phyloP scores from a whole-genome alignment of 2,888 invertebrate genomes.

The Diplolepis rosae region DNA sequence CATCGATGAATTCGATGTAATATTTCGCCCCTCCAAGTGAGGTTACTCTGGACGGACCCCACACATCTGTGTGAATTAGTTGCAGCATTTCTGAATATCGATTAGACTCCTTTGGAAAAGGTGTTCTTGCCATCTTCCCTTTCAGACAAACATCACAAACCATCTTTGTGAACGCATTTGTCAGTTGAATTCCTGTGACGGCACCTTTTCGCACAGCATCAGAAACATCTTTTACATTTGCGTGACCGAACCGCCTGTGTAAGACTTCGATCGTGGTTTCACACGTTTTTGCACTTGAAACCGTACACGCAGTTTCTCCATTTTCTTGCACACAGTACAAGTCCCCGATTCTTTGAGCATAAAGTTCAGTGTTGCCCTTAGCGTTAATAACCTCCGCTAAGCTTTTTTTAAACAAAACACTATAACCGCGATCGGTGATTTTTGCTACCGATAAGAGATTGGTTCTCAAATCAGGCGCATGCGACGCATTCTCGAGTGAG shows the following conservation, averaged over 20 bases:
- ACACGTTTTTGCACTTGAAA: background rate
- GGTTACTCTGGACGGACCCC: conserved; percentile 44
- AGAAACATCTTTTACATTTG: background rate
- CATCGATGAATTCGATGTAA: conserved; percentile 55
- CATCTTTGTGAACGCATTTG: background rate
- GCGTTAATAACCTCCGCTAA: conserved; percentile 2
- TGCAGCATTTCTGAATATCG: conserved; percentile 33
- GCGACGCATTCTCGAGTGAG: too few relatives aligned
- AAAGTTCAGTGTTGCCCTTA: conserved; percentile 11
- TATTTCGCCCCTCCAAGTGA: conserved; percentile 49
- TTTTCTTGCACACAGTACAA: too few relatives aligned
- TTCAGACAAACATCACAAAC: conserved; percentile 39
- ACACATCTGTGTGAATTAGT: conserved; percentile 50
- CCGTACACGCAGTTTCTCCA: too few relatives aligned
- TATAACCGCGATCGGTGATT: too few relatives aligned
- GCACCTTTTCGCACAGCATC: background rate
- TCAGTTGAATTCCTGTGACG: conserved; percentile 32
- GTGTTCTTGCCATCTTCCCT: conserved; percentile 35
- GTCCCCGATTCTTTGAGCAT: conserved; percentile 25
- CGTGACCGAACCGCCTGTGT: background rate
- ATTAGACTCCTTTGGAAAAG: conserved; percentile 39
- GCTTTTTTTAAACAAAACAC: too few relatives aligned
- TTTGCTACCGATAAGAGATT: too few relatives aligned
- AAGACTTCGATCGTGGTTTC: background rate
- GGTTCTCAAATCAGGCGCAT: too few relatives aligned